Evolutionary conservation across 2,888 invertebrate species (phyloP), one percentile per base, ranked within the genome.

Genomic region (Phortica okadai): DNA sequence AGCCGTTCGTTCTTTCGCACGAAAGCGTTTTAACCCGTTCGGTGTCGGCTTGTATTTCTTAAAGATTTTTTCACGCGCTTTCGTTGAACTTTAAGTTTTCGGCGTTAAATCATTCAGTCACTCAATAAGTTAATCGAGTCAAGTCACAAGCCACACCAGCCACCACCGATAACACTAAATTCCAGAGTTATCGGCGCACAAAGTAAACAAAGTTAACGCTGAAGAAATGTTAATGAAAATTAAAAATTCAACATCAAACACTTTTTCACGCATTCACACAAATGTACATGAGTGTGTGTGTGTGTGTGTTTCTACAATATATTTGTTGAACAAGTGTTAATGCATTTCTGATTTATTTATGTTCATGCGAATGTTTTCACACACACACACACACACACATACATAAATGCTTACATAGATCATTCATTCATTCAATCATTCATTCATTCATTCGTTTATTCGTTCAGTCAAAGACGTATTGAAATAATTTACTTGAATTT

Each of bases 221-320:
- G 10, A 50, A 14, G 16, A 81, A 84, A 84, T 84, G 83, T 88
- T 85, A 85, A 85, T 85, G 85, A 85, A 85, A 86, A 85, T 85
- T 88, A 87, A 85, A 85, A 85, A 85, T 85, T 85, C 88, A 85
- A 87, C 88, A 86, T 86, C 85, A 85, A 85, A 85, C 80, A 83
- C 78, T 82, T 75, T 80, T 70, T 77, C 33, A 33, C 33, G 33
- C 33, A 33, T 33, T 33, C 66, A 62, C 21, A 50, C 33, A 69
- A 21, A 21, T 21, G 21, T n/a, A 73, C 25, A 74, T 25, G 74
- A 59, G 87, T 85, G 87, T 77, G 70, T 75, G 74, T 77, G 75
- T 67, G 59, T 21, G 6, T 41, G 66, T 62, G 50, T 66, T 72
- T 54, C 21, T 11, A 62, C 21, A n/a, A 62, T 10, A 54, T 54